A percentile compares a stretch with the other conserved stretches of the same genome.
phyloP scores from a whole-genome alignment of 2,113 vertebrate genomes.

The Ceyx cyanopectus region DNA sequence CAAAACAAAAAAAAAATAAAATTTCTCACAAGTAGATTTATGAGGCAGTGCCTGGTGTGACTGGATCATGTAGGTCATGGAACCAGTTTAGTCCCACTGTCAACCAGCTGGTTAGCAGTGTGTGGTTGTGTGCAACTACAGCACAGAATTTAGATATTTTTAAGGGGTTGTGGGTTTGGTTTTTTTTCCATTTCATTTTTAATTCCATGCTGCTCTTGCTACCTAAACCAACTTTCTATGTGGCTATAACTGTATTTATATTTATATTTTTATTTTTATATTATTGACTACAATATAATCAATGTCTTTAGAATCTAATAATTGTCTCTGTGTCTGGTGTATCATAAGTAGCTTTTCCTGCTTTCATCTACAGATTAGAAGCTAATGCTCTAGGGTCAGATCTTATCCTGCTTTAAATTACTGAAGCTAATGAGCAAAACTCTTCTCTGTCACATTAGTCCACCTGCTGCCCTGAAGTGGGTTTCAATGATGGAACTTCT shows the following conservation, averaged over 20 bases:
- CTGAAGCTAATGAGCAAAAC: slow-evolving; percentile 25
- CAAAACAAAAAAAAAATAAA: neutral
- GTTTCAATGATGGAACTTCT: neutral
- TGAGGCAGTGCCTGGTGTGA: neutral
- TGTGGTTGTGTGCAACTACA: neutral
- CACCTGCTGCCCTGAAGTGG: neutral
- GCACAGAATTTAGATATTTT: neutral
- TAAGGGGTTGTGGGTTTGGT: neutral
- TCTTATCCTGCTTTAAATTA: neutral
- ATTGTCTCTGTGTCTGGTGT: neutral
- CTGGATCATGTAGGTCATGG: neutral
- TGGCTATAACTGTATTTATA: neutral
- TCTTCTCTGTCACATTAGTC: neutral
- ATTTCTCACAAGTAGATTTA: neutral
- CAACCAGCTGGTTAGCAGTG: neutral
- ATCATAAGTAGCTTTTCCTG: slow-evolving; percentile 40
- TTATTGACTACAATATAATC: neutral
- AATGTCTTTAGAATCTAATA: neutral
- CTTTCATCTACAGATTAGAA: slow-evolving; percentile 32
- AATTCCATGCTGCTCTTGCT: neutral
- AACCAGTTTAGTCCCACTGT: neutral
- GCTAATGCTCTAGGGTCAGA: slow-evolving; percentile 6
- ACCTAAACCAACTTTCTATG: neutral
- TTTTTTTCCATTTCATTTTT: neutral
- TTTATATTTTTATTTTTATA: no score